Evolutionary conservation across 2,888 invertebrate genomes (phyloP).

Genomic region (Saturnia japonica): DNA sequence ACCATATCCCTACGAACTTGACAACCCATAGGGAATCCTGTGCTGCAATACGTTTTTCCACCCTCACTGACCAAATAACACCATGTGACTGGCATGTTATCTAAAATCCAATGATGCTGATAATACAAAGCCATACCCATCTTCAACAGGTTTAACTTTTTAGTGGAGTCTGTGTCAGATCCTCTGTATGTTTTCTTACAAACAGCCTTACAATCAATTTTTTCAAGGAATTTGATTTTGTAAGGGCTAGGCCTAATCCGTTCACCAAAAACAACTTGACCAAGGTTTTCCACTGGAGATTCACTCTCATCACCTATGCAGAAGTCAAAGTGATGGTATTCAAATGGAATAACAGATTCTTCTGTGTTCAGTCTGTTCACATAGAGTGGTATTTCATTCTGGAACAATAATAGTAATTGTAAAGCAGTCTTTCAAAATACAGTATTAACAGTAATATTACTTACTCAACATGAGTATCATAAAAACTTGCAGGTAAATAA

Average conservation of each 20-base stretch:
- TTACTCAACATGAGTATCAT: too few relatives aligned
- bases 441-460: too few relatives aligned
- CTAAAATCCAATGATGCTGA: conserved; percentile 99
- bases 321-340: conserved; percentile 99
- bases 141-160: conserved; percentile 90
- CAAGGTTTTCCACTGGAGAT: conserved; percentile 98
- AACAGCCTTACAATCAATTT: conserved; percentile 81
- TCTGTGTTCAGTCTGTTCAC: conserved; percentile 99
- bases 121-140: conserved; percentile 97
- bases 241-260: conserved; percentile 97
- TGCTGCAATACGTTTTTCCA: conserved; percentile 91
- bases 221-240: conserved; percentile 91
- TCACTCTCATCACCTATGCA: conserved; percentile 89
- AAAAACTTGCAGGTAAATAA: too few relatives aligned
- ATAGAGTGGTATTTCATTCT: conserved; percentile 94
- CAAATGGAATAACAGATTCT: conserved; percentile 98
- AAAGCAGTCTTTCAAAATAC: not conserved
- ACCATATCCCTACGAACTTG: conserved; percentile 85
- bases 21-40: conserved; percentile 99
- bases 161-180: conserved; percentile 83
- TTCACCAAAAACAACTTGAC: conserved; percentile 99
- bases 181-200: conserved; percentile 88
- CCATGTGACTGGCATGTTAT: conserved; percentile 99
- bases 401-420: conserved; percentile 62
- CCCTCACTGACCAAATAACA: conserved; percentile 91